A percentile compares a stretch with the other conserved stretches of the same genome.
phyloP scores from a whole-genome alignment of 2,113 vertebrate species.

The Oreochromis tanganicae region DNA sequence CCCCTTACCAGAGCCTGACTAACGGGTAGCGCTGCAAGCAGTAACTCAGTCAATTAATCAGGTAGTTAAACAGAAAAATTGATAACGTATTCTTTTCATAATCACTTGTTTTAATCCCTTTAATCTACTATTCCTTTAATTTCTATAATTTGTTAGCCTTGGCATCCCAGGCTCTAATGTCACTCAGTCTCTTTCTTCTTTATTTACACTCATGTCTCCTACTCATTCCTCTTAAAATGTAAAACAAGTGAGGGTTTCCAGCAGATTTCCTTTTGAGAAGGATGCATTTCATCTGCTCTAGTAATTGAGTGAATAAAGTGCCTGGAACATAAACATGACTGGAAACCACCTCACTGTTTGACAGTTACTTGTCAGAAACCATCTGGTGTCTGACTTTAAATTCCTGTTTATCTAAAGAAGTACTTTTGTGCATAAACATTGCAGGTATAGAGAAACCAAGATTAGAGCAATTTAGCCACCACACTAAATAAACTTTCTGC shows the following conservation, averaged over 20 bases:
- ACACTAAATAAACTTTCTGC: background rate
- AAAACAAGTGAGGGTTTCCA: background rate
- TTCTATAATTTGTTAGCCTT: background rate
- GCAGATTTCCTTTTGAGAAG: background rate
- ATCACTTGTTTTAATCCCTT: background rate
- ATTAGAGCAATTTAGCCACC: background rate
- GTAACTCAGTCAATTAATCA: background rate
- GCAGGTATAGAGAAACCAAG: background rate
- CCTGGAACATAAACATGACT: background rate
- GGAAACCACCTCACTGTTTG: background rate
- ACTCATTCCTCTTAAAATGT: background rate
- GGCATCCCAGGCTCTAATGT: background rate
- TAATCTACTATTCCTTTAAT: background rate
- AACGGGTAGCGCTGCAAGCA: background rate
- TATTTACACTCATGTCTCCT: background rate
- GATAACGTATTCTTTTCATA: background rate
- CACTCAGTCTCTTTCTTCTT: background rate
- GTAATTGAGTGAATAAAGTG: background rate
- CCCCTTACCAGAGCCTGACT: background rate
- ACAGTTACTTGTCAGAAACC: background rate
- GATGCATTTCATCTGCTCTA: background rate
- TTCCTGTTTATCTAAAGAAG: background rate
- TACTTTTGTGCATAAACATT: background rate
- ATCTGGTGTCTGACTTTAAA: background rate
- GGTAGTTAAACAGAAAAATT: background rate